Percentiles rank a stretch among this genome's conserved stretches.
phyloP scores from a whole-genome alignment of 2,113 vertebrate species.

The Vombatus ursinus region DNA sequence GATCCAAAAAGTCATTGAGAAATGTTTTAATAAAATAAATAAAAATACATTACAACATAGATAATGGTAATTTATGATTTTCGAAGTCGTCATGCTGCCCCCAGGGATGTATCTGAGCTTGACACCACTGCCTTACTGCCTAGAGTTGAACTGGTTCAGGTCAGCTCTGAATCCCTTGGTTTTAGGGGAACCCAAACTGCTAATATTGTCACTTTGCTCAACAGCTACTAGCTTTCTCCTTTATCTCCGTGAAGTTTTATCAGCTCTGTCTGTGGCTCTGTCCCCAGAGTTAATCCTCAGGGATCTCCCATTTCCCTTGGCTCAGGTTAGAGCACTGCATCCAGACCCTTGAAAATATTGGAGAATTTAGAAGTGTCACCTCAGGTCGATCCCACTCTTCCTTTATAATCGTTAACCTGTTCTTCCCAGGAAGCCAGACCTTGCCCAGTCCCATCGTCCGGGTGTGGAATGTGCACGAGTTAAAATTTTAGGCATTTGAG shows the following conservation, averaged over 20 bases:
- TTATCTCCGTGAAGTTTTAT: background rate
- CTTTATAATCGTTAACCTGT: background rate
- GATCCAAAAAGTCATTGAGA: background rate
- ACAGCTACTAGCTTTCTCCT: background rate
- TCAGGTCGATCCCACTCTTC: background rate
- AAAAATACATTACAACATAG: background rate
- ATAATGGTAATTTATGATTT: background rate
- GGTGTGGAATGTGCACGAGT: background rate
- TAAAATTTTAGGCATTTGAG: too few species aligned
- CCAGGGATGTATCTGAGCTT: slow-evolving; percentile 6
- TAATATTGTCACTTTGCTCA: slow-evolving; percentile 3
- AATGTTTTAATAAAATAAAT: background rate
- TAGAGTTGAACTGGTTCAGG: background rate
- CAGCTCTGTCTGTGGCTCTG: background rate
- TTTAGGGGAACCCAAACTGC: slow-evolving; percentile 14
- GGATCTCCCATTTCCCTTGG: background rate
- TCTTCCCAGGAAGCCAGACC: too few species aligned
- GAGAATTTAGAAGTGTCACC: background rate
- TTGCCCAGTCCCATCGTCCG: background rate
- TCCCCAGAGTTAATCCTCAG: background rate
- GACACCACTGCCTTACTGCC: slow-evolving; percentile 7
- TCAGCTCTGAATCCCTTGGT: background rate
- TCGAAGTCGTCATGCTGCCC: background rate
- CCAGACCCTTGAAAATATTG: background rate
- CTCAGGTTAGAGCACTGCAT: background rate